A percentile compares a stretch with the other conserved stretches of the same genome.
These are phyloP conservation scores for Crematogaster levior DNA, from an alignment of 2,888 invertebrate genomes.

Conservation along the genomic window DNA sequence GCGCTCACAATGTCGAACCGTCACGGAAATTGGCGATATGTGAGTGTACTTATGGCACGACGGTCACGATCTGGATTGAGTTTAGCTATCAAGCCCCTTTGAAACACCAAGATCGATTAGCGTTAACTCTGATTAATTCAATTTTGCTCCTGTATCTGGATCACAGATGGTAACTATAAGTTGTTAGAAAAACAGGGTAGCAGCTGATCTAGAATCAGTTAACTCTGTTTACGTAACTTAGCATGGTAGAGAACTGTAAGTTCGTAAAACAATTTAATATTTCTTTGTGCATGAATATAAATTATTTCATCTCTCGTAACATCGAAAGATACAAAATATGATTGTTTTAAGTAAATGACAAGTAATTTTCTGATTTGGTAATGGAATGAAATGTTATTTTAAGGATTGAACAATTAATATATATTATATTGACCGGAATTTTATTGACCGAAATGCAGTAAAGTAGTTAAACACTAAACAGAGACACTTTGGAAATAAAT, in stretches of 20 bases:
- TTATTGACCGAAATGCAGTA: no score
- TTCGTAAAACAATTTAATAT: background rate
- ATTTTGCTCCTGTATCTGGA: conserved; percentile 23
- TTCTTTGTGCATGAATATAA: background rate
- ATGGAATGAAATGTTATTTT: background rate
- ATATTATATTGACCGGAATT: background rate
- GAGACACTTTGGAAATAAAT: background rate
- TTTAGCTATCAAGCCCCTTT: conserved; percentile 28
- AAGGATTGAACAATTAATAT: background rate
- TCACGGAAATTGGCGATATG: background rate
- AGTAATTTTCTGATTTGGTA: background rate
- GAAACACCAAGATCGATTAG: conserved; percentile 34
- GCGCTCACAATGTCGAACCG: background rate
- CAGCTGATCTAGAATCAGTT: conserved; percentile 19
- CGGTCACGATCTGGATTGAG: conserved; percentile 22
- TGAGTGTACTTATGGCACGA: background rate
- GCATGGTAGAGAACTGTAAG: background rate
- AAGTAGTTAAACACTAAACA: background rate
- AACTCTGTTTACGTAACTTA: background rate
- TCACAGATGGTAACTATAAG: conserved; percentile 27
- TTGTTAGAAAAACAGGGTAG: conserved; percentile 9
- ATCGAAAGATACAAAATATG: background rate
- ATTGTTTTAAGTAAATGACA: background rate
- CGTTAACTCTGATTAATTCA: conserved; percentile 20
- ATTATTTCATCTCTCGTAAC: background rate